Conservation (phyloP, 2,888 invertebrate species). For the Cheilosia grossa region DNA sequence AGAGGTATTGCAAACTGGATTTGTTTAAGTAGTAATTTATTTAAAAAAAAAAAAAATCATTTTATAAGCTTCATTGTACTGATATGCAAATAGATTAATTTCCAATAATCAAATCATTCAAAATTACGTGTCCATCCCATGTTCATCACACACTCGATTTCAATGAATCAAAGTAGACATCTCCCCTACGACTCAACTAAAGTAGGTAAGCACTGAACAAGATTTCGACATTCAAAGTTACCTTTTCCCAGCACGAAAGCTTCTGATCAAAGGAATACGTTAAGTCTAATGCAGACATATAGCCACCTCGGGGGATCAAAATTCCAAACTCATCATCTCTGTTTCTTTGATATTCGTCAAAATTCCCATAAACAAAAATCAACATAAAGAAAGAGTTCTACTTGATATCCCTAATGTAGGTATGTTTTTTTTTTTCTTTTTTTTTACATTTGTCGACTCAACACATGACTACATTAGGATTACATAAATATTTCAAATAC, state of each 20-base stretch:
- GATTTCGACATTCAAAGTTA: not conserved
- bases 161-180: no score
- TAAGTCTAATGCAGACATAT: constrained; percentile 35
- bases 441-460: not conserved
- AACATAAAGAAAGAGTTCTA: constrained; percentile 16
- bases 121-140: no score
- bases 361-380: constrained; percentile 33
- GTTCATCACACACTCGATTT: no score
- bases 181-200: no score
- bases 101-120: no score
- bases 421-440: not conserved
- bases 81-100: no score
- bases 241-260: not conserved
- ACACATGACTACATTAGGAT: constrained; percentile 29
- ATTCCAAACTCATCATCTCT: constrained; percentile 28
- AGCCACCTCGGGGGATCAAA: constrained; percentile 26
- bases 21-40: no score
- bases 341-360: constrained; percentile 30
- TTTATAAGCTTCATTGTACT: no score
- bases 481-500: constrained; percentile 51
- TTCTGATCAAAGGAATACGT: constrained; percentile 51
- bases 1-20: not conserved
- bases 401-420: constrained; percentile 6
- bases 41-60: no score
- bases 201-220: not conserved